phyloP scores from a whole-genome alignment of 2,888 invertebrate genomes.

The Psylliodes chrysocephalus region DNA sequence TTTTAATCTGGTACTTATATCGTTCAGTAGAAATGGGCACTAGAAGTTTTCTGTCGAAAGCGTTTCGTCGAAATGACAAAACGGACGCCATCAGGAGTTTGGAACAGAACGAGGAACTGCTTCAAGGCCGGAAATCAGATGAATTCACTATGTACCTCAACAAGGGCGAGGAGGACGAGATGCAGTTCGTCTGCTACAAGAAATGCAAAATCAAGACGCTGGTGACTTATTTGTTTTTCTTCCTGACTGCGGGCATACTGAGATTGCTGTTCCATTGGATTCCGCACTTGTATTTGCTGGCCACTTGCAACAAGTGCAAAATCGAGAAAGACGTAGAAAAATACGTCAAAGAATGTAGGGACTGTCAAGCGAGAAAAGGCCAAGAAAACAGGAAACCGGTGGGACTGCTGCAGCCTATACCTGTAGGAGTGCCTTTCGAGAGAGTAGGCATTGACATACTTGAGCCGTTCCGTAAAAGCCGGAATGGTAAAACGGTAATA shows the following conservation, averaged over 20 bases:
- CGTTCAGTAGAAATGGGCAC: slow-evolving; percentile 34
- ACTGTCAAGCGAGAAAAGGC: too few species aligned
- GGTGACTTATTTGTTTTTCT: slow-evolving; percentile 72
- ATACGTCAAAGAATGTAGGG: too few species aligned
- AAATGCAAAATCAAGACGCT: slow-evolving; percentile 68
- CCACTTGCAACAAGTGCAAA: slow-evolving; percentile 77
- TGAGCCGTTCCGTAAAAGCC: too few species aligned
- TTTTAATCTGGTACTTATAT: too few species aligned
- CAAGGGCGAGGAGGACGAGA: slow-evolving; percentile 62
- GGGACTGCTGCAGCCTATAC: too few species aligned
- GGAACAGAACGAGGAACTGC: slow-evolving; percentile 53
- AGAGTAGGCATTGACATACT: too few species aligned
- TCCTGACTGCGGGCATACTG: slow-evolving; percentile 79
- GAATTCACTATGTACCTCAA: slow-evolving; percentile 58
- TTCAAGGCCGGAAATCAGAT: slow-evolving; percentile 46
- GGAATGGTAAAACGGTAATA: too few species aligned
- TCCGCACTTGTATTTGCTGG: slow-evolving; percentile 80
- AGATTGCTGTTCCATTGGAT: slow-evolving; percentile 91
- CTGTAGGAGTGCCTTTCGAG: too few species aligned
- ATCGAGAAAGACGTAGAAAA: slow-evolving; percentile 78
- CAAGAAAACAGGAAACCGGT: too few species aligned
- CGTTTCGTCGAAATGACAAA: slow-evolving; percentile 22
- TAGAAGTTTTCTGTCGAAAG: slow-evolving; percentile 34
- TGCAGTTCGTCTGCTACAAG: slow-evolving; percentile 77
- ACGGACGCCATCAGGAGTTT: slow-evolving; percentile 28